Percentiles rank a stretch among this genome's conserved stretches.
phyloP scores from a whole-genome alignment of 2,888 invertebrate species.

The Cephus pygmeus region DNA sequence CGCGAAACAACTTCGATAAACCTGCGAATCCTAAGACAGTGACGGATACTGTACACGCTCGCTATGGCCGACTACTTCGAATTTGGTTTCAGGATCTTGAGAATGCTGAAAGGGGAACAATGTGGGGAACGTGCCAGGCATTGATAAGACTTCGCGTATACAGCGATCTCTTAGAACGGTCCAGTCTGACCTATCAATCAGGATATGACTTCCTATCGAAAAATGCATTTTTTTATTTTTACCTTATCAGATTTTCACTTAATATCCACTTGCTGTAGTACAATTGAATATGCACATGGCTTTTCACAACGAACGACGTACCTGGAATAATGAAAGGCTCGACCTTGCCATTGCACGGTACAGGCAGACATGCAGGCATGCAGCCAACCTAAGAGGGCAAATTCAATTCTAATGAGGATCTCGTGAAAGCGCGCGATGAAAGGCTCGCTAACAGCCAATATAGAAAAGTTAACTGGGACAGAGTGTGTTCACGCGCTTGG shows the following conservation, averaged over 20 bases:
- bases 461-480: constrained; percentile 17
- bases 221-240: neutral
- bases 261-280: neutral
- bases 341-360: too few relatives aligned
- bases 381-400: constrained; percentile 18
- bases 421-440: constrained; percentile 24
- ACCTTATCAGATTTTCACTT: neutral
- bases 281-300: neutral
- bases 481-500: constrained; percentile 28
- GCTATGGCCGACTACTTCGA: constrained; percentile 11
- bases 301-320: neutral
- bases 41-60: constrained; percentile 40
- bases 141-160: neutral
- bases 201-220: neutral
- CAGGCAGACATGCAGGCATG: too few relatives aligned
- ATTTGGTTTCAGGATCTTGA: constrained; percentile 22
- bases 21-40: constrained; percentile 43
- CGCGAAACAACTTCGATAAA: constrained; percentile 49
- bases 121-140: neutral
- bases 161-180: neutral
- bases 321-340: neutral
- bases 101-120: neutral
- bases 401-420: constrained; percentile 23
- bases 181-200: neutral
- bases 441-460: constrained; percentile 12